Conservation (phyloP, 2,888 invertebrate genomes). For the Eupeodes luniger region DNA sequence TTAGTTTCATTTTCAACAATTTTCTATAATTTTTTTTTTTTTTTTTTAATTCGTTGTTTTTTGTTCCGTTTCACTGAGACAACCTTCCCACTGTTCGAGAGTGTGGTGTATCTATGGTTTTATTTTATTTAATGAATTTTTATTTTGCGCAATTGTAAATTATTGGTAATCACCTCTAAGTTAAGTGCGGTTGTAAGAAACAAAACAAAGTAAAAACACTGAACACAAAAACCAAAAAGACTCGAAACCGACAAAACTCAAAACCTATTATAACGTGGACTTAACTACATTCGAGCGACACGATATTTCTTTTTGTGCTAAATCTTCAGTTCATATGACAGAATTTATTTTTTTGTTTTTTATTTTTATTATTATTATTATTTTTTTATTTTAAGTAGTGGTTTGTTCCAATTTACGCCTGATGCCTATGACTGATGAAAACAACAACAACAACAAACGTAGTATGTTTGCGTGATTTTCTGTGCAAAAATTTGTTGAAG, state of each 20-base stretch:
- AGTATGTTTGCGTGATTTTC: constrained; percentile 64
- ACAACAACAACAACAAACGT: constrained; percentile 13
- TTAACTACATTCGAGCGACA: constrained; percentile 24
- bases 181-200: constrained; percentile 32
- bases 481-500: constrained; percentile 58
- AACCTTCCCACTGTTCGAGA: constrained; percentile 5
- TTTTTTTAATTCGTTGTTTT: not conserved
- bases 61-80: not conserved
- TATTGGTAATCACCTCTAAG: constrained; percentile 63
- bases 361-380: not conserved
- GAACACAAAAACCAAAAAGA: constrained; percentile 13
- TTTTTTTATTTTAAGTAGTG: constrained; percentile 19
- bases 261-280: constrained; percentile 45
- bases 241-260: constrained; percentile 48
- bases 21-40: constrained; percentile 3
- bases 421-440: constrained; percentile 21
- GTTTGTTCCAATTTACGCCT: constrained; percentile 70
- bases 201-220: not conserved
- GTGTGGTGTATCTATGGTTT: not conserved
- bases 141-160: constrained; percentile 72
- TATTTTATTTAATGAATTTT: constrained; percentile 11
- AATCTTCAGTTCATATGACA: constrained; percentile 36
- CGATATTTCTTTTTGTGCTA: constrained; percentile 37
- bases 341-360: constrained; percentile 7
- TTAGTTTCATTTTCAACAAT: constrained; percentile 69